phyloP scores from a whole-genome alignment of 2,797 vertebrate species.

The Sciurus vulgaris region DNA sequence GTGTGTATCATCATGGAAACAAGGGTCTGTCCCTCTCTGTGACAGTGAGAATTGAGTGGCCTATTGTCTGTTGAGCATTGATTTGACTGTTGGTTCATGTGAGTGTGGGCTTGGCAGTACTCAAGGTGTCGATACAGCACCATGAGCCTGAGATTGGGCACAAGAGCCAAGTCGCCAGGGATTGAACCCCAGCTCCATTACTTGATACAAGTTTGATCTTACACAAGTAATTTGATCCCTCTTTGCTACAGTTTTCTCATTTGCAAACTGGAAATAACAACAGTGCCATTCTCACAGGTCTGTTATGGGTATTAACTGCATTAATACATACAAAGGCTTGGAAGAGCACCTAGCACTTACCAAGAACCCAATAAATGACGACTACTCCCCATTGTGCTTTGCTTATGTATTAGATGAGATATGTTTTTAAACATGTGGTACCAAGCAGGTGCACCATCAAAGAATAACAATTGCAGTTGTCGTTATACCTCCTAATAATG shows the following conservation, averaged over 20 bases:
- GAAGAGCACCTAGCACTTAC: conserved; percentile 62
- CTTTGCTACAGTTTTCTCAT: conserved; percentile 44
- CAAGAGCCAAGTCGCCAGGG: background rate
- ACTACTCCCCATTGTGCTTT: background rate
- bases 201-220: background rate
- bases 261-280: conserved; percentile 66
- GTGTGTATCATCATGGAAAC: background rate
- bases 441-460: conserved; percentile 14
- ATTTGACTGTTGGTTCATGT: background rate
- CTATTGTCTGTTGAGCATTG: background rate
- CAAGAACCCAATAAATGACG: conserved; percentile 53
- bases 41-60: background rate
- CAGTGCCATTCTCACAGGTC: conserved; percentile 5
- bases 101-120: background rate
- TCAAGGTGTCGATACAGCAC: background rate
- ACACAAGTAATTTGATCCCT: conserved; percentile 53
- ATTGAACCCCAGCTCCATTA: conserved; percentile 6
- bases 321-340: conserved; percentile 59
- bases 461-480: background rate
- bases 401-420: conserved; percentile 60
- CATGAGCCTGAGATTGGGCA: background rate
- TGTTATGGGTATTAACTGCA: conserved; percentile 65
- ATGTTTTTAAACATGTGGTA: conserved; percentile 12
- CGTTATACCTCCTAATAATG: background rate
- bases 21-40: background rate